Base-by-base conservation (phyloP, 1,140 invertebrate species). In the Drosophila repletoides region DNA sequence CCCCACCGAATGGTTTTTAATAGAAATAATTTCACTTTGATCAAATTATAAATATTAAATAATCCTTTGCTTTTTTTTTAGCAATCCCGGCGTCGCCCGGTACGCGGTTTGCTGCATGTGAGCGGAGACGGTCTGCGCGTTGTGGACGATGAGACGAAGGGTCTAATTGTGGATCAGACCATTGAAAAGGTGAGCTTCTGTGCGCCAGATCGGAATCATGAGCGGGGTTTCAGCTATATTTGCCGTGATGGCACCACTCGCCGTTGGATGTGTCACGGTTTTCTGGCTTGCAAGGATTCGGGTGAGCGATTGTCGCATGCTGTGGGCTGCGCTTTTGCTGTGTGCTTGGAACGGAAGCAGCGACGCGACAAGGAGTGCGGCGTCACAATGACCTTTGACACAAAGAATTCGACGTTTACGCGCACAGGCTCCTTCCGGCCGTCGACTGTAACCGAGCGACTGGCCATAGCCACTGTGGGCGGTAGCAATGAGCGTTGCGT, bases 161-260 rank as follows among this genome's bases (percentile, higher is more conserved):
- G 98, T 19, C 92, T 99, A 40, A 98, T 99, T 68, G 98, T 99
- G 9, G 99, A 99, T 92, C 99, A 99, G 91, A 99, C 98, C 2
- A 99, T 99, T 64, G 99, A 99, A 89, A 99, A 99, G 91, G 99
- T 99, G 0, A 99, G 98, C 2, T 99, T 99, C 91, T 99, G 99
- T 92, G 98, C 99, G 5, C 99, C 99, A 0, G 99, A 99, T 91
- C 93, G 98, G 56, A 99, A 99, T 90, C 97, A 99, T 88, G 98
- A 99, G 76, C 95, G 97, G 72, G 99, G 98, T 6, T 99, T 99
- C 91, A 93, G 92, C 69, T 93, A 93, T 80, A 93, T 93, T 21
- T 93, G 92, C 64, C 92, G 92, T 22, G 92, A 93, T 80, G 92
- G 92, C 48, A 93, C 93, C 15, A 93, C 92, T 0, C 91, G 93